Conservation (phyloP, 2,797 vertebrate genomes). For the Myiotriccus ornatus region DNA sequence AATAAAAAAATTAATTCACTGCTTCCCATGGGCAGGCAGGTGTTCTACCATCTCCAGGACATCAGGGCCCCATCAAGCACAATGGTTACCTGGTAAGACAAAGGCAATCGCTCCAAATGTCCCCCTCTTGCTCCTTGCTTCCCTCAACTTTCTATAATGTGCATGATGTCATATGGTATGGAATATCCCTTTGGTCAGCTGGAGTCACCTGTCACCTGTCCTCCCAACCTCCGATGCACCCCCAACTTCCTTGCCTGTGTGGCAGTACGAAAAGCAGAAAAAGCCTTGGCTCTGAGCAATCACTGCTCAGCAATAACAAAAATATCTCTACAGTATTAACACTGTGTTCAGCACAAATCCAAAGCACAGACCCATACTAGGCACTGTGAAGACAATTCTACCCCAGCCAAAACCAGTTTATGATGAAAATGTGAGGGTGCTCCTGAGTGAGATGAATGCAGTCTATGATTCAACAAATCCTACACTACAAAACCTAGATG, state of each 20-base stretch:
- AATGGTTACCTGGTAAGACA: not conserved
- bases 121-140: not conserved
- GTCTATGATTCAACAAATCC: not conserved
- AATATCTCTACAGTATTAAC: not conserved
- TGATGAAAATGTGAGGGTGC: not conserved
- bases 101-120: not conserved
- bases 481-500: not conserved
- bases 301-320: not conserved
- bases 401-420: not conserved
- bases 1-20: not conserved
- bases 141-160: not conserved
- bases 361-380: not conserved
- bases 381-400: not conserved
- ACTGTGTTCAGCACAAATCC: not conserved
- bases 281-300: not conserved
- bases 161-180: not conserved
- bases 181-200: not conserved
- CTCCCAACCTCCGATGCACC: not conserved
- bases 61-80: rapidly evolving
- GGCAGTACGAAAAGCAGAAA: not conserved
- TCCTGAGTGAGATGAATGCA: not conserved
- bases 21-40: not conserved
- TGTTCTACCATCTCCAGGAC: not conserved
- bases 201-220: not conserved
- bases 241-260: rapidly evolving